phyloP scores from a whole-genome alignment of 2,113 vertebrate genomes.

The Lampris incognitus region DNA sequence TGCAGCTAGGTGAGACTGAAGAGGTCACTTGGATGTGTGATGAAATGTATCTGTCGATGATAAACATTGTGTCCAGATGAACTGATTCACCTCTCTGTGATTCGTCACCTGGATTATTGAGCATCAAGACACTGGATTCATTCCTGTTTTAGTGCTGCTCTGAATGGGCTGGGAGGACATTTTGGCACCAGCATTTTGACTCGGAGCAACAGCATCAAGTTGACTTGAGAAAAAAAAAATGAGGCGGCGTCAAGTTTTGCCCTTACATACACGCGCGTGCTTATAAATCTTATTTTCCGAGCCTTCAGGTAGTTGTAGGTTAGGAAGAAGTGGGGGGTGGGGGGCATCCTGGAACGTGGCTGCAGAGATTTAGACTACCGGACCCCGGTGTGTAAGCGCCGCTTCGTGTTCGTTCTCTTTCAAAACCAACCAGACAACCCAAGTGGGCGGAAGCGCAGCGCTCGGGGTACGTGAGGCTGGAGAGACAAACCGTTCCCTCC shows the following conservation, averaged over 20 bases:
- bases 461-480: conserved; percentile 24
- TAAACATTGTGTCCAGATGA: background rate
- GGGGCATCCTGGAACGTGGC: background rate
- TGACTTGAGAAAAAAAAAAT: conserved; percentile 59
- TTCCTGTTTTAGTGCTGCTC: conserved; percentile 49
- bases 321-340: conserved; percentile 38
- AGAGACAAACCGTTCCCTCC: conserved; percentile 48
- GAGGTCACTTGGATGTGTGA: no score
- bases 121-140: conserved; percentile 61
- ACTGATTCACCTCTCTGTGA: conserved; percentile 23
- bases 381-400: conserved; percentile 57
- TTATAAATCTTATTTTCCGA: conserved; percentile 35
- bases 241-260: conserved; percentile 51
- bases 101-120: no score
- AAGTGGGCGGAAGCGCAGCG: background rate
- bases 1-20: no score
- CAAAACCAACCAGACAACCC: background rate
- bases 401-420: conserved; percentile 35
- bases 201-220: conserved; percentile 53
- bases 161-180: conserved; percentile 23
- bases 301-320: conserved; percentile 52
- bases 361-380: conserved; percentile 29
- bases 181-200: conserved; percentile 28
- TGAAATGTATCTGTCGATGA: no score
- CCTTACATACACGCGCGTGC: background rate